Conservation (phyloP, 2,113 vertebrate species). For the Entelurus aequoreus region DNA sequence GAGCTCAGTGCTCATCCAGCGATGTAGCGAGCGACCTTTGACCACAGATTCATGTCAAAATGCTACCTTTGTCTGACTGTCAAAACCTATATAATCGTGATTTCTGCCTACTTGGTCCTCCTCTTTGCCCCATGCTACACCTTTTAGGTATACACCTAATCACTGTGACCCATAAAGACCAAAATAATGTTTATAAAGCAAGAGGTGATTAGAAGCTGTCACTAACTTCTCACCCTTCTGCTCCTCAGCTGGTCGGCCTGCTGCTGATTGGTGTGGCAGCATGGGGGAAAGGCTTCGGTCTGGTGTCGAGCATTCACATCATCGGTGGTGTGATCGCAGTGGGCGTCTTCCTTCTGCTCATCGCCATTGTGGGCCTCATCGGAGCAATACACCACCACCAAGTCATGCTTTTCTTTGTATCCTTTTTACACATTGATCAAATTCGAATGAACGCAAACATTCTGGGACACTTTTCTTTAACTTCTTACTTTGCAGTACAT, state of each 20-base stretch:
- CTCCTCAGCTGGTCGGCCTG: conserved; percentile 81
- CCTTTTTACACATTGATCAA: conserved; percentile 54
- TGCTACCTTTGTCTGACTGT: too few species aligned
- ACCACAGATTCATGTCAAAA: too few species aligned
- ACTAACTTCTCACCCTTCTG: neutral
- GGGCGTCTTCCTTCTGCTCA: conserved; percentile 87
- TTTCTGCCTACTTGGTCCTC: too few species aligned
- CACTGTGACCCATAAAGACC: too few species aligned
- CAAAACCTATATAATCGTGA: too few species aligned
- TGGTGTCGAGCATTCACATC: conserved; percentile 89
- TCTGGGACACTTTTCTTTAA: conserved; percentile 51
- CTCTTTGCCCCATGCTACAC: too few species aligned
- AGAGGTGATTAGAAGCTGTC: neutral
- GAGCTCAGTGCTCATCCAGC: too few species aligned
- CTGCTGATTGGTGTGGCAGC: conserved; percentile 87
- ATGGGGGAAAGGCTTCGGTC: conserved; percentile 85
- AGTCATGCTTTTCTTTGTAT: conserved; percentile 95
- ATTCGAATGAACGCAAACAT: neutral
- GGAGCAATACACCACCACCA: conserved; percentile 88
- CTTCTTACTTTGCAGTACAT: conserved; percentile 76
- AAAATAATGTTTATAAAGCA: too few species aligned
- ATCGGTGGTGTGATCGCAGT: conserved; percentile 88
- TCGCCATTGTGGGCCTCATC: conserved; percentile 83
- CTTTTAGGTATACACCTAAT: too few species aligned
- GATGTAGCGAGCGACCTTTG: too few species aligned